Base-by-base conservation (phyloP, 2,113 vertebrate species). In the Bagarius yarrelli region DNA sequence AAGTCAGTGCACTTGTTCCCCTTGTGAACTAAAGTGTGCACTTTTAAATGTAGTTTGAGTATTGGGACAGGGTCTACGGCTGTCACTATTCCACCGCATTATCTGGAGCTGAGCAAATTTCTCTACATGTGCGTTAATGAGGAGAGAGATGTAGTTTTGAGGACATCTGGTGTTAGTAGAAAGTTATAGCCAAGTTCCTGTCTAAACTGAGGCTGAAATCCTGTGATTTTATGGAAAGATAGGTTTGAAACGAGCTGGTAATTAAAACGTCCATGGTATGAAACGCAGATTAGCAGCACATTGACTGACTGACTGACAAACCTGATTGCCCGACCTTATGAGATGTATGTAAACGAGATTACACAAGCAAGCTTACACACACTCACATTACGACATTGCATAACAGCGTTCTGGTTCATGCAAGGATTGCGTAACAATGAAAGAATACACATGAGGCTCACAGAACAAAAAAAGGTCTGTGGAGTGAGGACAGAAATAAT, bases 341-440 rank as follows among this genome's bases (percentile, higher is more conserved):
- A 23, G 64, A 40, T 67, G 23, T 44, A 40, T 44, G 66, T 69
- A 25, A 67, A 40, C 5, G 13, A 32, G 21, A 34, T 30, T 19
- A 23, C 34, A 40, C 64, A 67, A 32, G 40, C 34, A 66, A 18
- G 36, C 63, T 40, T 30, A 67, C 64, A 67, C 14, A 67, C 64
- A 34, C 64, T 40, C 4, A 36, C 14, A 15, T 16, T 9, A 19
- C 6, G 4, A 73, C 36, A 59, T 16, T 57, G 34, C 55, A 40
- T 57, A 75, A 75, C 72, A 56, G 8, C 34, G 34, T 44, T 47
- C 34, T 60, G 14, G 56, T 27, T 59, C 73, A 40, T 55, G 73
- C 55, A 40, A 25, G 36, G 34, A 27, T 76, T 76, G 56, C 30
- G 57, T 76, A 59, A 76, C 32, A 12, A 15, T 27, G 55, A 25